Percentiles rank a stretch among this genome's conserved stretches.
Evolutionary conservation across 2,888 invertebrate genomes (phyloP).

Genomic region (Sminthurides aquaticus): DNA sequence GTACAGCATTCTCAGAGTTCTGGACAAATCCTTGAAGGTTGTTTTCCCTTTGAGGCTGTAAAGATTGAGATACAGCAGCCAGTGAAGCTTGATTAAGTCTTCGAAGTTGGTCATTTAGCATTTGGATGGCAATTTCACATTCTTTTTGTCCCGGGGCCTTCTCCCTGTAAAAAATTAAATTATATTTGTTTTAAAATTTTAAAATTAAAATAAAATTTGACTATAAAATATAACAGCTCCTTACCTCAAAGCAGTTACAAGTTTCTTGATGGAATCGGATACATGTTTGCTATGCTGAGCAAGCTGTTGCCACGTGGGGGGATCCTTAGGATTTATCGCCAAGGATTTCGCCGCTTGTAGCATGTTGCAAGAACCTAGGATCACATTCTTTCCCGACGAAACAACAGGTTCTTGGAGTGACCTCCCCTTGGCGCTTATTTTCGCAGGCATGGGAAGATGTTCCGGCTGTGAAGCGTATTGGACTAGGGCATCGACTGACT

Average conservation of each 20-base stretch:
- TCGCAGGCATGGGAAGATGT: slow-evolving; percentile 85
- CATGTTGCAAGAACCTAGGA: slow-evolving; percentile 83
- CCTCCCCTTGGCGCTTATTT: slow-evolving; percentile 76
- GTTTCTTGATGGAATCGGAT: slow-evolving; percentile 87
- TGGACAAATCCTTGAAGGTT: slow-evolving; percentile 61
- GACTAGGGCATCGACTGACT: slow-evolving; percentile 84
- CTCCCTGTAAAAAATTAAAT: slow-evolving; percentile 55
- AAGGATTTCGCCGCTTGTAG: slow-evolving; percentile 82
- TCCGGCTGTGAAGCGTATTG: slow-evolving; percentile 90
- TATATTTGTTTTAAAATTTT: neutral
- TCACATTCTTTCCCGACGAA: slow-evolving; percentile 66
- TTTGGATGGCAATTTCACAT: slow-evolving; percentile 75
- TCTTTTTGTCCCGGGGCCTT: slow-evolving; percentile 94
- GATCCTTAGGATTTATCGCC: slow-evolving; percentile 81
- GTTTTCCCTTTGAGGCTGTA: slow-evolving; percentile 62
- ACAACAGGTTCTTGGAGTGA: slow-evolving; percentile 80
- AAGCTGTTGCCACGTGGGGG: slow-evolving; percentile 86
- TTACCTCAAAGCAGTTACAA: slow-evolving; percentile 27
- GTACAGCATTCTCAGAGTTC: slow-evolving; percentile 45
- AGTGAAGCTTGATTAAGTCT: slow-evolving; percentile 80
- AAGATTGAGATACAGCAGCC: slow-evolving; percentile 75
- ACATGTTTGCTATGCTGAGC: slow-evolving; percentile 91
- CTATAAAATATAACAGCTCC: neutral
- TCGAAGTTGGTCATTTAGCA: slow-evolving; percentile 65
- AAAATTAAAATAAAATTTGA: neutral